phyloP scores from a whole-genome alignment of 2,888 invertebrate genomes.

The Lochmaea capreae region DNA sequence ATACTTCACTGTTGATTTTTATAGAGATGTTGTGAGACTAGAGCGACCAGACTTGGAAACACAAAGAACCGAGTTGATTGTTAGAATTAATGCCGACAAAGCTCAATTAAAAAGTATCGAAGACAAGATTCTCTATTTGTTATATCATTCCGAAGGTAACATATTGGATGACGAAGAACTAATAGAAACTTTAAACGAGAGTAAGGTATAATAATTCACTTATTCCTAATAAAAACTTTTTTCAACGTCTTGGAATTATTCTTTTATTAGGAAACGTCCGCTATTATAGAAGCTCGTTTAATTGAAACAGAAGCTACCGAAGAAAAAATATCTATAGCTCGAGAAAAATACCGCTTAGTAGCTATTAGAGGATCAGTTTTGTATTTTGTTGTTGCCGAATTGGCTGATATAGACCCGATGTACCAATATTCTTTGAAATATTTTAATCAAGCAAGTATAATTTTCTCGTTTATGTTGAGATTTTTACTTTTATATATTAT shows the following conservation, averaged over 20 bases:
- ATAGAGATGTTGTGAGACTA: slow-evolving; percentile 86
- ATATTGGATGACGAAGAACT: slow-evolving; percentile 94
- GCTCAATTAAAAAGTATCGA: slow-evolving; percentile 86
- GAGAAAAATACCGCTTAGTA: slow-evolving; percentile 87
- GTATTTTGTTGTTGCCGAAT: slow-evolving; percentile 89
- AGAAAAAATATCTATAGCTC: slow-evolving; percentile 83
- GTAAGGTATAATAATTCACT: slow-evolving; percentile 71
- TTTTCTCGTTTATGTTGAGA: background rate
- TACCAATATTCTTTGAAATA: slow-evolving; percentile 95
- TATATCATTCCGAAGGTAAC: slow-evolving; percentile 88
- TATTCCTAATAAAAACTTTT: background rate
- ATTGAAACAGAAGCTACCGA: slow-evolving; percentile 90
- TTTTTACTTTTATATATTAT: too few relatives aligned
- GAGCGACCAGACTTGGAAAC: slow-evolving; percentile 90
- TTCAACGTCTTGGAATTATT: background rate
- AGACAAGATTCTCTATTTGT: slow-evolving; percentile 86
- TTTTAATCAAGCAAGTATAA: slow-evolving; percentile 74
- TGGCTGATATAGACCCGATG: slow-evolving; percentile 94
- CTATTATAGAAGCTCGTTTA: slow-evolving; percentile 88
- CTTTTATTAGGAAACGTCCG: slow-evolving; percentile 81
- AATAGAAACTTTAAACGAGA: slow-evolving; percentile 89
- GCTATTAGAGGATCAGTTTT: slow-evolving; percentile 90
- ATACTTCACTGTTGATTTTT: slow-evolving; percentile 37
- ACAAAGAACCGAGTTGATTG: slow-evolving; percentile 83
- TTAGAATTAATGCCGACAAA: slow-evolving; percentile 87